Percentiles rank a stretch among this genome's conserved stretches.
phyloP scores from a whole-genome alignment of 35 echinoderm and acorn worm species.

The Diadema setosum region DNA sequence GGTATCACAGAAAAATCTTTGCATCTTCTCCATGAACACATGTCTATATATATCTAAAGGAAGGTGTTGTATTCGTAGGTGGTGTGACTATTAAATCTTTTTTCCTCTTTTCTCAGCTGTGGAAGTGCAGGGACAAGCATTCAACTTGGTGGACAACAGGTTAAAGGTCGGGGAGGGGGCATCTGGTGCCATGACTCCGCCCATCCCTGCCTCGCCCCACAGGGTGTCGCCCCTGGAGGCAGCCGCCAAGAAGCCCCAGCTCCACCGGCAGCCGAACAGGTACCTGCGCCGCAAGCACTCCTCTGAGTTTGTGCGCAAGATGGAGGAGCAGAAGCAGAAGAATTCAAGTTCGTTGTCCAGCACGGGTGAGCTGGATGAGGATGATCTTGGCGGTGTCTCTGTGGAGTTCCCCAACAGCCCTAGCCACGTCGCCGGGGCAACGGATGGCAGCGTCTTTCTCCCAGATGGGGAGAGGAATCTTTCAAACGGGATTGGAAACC shows the following conservation, averaged over 20 bases:
- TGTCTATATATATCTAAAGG: too few species aligned
- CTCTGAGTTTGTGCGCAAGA: conserved; percentile 55
- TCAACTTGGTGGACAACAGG: conserved; percentile 64
- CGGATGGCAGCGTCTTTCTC: neutral
- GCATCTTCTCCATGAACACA: too few species aligned
- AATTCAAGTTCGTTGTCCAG: neutral
- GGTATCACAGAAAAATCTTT: too few species aligned
- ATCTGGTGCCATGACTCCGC: neutral
- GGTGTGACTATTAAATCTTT: too few species aligned
- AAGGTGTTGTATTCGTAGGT: too few species aligned
- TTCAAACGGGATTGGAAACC: neutral
- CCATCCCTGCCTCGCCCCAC: neutral
- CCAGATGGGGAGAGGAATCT: neutral
- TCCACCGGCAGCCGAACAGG: neutral
- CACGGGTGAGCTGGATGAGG: neutral
- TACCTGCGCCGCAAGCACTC: conserved; percentile 67
- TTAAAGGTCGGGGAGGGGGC: conserved; percentile 19
- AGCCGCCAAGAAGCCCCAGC: neutral
- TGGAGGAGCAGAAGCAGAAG: conserved; percentile 55
- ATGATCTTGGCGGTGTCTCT: neutral
- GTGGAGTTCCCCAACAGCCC: neutral
- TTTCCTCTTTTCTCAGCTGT: conserved; percentile 54
- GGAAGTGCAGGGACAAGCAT: conserved; percentile 73
- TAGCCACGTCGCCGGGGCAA: neutral
- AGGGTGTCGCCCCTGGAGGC: neutral